Conservation (phyloP, 2,113 vertebrate genomes). For the Hystrix cristata region DNA sequence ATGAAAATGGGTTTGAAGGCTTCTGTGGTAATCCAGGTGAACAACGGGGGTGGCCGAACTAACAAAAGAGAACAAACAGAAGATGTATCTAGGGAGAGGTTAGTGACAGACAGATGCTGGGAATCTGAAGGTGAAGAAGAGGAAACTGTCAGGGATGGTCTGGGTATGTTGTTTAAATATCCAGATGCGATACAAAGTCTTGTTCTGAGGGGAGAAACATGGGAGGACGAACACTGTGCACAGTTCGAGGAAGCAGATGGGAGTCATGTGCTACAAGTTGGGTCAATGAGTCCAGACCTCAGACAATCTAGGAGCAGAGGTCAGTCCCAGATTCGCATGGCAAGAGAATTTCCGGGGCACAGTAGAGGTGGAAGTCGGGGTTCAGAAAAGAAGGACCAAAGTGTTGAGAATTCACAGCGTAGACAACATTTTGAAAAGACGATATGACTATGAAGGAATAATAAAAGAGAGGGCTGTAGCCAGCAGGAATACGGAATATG, state of each 20-base stretch:
- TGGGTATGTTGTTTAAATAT: not conserved
- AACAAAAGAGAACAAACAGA: not conserved
- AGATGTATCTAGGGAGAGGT: not conserved
- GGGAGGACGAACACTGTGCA: not conserved
- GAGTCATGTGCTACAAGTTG: not conserved
- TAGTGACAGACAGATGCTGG: not conserved
- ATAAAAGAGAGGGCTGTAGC: not conserved
- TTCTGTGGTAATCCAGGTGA: not conserved
- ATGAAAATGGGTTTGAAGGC: not conserved
- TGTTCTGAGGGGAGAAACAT: not conserved
- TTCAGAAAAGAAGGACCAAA: not conserved
- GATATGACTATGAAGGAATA: not conserved
- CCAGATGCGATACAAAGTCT: not conserved
- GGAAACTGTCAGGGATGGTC: not conserved
- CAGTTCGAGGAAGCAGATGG: not conserved
- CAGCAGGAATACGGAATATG: not conserved
- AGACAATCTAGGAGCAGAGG: not conserved
- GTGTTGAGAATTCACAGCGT: not conserved
- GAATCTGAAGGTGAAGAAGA: not conserved
- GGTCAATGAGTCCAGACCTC: not conserved
- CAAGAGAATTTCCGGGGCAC: not conserved
- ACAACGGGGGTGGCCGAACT: not conserved
- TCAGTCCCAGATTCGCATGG: too few relatives aligned
- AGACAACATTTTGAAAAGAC: not conserved
- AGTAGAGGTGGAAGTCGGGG: not conserved